Evolutionary conservation across 2,888 invertebrate genomes (phyloP).

Genomic region (Campopleginae sp.): DNA sequence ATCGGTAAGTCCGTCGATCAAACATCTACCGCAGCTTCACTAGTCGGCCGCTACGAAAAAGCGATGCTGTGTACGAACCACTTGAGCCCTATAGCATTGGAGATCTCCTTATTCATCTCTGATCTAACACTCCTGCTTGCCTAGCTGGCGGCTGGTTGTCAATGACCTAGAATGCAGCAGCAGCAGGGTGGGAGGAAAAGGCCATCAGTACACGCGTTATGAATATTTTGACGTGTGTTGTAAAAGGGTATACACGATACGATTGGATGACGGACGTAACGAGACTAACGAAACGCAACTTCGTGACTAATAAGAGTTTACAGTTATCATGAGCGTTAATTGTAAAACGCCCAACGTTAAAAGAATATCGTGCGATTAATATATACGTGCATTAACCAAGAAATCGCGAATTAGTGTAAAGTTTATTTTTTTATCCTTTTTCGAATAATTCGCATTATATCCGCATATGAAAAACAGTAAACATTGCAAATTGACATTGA

Average conservation of each 20-base stretch:
- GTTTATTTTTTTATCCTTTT: neutral
- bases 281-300: conserved; percentile 31
- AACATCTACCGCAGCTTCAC: too few relatives aligned
- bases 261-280: conserved; percentile 65
- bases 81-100: too few relatives aligned
- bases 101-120: too few relatives aligned
- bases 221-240: conserved; percentile 66
- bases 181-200: conserved; percentile 46
- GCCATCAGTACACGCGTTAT: conserved; percentile 67
- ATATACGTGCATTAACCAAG: conserved; percentile 2
- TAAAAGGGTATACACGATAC: conserved; percentile 56
- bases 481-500: neutral
- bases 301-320: conserved; percentile 46
- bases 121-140: conserved; percentile 40
- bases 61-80: too few relatives aligned
- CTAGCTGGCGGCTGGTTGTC: conserved; percentile 59
- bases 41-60: neutral
- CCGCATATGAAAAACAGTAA: neutral
- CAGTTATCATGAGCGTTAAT: conserved; percentile 61
- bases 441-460: conserved; percentile 1
- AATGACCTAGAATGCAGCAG: conserved; percentile 64
- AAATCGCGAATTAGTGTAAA: conserved; percentile 7
- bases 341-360: conserved; percentile 41
- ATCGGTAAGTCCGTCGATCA: too few relatives aligned
- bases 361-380: conserved; percentile 2